phyloP scores from a whole-genome alignment of 2,113 vertebrate genomes.

The Lamprologus lemairii region DNA sequence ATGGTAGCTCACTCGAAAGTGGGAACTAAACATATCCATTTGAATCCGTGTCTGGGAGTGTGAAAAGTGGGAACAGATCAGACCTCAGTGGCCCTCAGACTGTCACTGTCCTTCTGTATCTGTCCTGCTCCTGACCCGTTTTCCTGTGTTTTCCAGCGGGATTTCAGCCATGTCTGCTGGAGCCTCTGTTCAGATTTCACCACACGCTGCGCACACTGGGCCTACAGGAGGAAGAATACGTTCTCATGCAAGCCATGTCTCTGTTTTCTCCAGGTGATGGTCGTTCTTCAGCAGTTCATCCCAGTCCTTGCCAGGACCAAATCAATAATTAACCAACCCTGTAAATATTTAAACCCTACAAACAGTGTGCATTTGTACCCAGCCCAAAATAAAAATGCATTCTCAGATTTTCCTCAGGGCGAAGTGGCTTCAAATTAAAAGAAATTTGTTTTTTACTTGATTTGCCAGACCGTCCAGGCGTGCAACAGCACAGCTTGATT shows the following conservation, averaged over 20 bases:
- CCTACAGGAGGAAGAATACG: constrained; percentile 63
- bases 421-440: background rate
- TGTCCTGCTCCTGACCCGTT: background rate
- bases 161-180: constrained; percentile 74
- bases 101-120: background rate
- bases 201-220: constrained; percentile 56
- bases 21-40: background rate
- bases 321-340: background rate
- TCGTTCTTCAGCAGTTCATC: background rate
- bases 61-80: background rate
- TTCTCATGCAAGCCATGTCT: constrained; percentile 39
- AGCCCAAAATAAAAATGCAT: background rate
- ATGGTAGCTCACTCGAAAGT: background rate
- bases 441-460: background rate
- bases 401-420: background rate
- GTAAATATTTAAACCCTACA: background rate
- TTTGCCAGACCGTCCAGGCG: constrained; percentile 57
- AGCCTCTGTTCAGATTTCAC: constrained; percentile 76
- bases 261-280: constrained; percentile 44
- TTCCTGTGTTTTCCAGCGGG: constrained; percentile 58
- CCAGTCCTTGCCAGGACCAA: background rate
- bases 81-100: background rate
- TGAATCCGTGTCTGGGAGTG: background rate
- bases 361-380: background rate
- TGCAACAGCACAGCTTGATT: constrained; percentile 34